Percentiles rank a stretch among this genome's conserved stretches.
These are phyloP conservation scores for Spatula clypeata DNA, from an alignment of 2,797 vertebrate species.

Conservation along the genomic window DNA sequence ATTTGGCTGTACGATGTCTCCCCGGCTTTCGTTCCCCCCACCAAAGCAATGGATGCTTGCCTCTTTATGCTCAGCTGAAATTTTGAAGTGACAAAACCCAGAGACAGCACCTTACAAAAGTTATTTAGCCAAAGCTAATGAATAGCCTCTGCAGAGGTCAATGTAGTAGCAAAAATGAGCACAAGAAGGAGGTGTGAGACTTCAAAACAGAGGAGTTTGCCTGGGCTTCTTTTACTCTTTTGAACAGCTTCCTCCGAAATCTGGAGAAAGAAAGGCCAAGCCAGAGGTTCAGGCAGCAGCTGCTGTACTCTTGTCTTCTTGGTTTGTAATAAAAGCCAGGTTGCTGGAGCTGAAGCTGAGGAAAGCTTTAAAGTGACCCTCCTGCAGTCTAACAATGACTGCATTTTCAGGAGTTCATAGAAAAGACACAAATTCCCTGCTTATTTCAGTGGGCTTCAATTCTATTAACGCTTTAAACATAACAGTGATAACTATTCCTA, in stretches of 20 bases:
- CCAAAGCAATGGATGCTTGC: not conserved
- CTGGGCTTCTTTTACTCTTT: not conserved
- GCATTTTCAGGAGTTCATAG: not conserved
- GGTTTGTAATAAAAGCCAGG: not conserved
- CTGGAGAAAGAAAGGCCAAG: not conserved
- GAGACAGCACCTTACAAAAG: not conserved
- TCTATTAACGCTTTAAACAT: constrained; percentile 23
- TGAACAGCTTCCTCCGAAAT: not conserved
- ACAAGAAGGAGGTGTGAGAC: not conserved
- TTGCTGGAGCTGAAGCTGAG: not conserved
- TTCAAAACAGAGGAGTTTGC: not conserved
- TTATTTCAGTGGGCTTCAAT: not conserved
- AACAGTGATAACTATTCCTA: constrained; percentile 30
- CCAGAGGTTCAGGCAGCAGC: not conserved
- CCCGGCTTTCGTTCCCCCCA: not conserved
- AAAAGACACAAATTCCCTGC: not conserved
- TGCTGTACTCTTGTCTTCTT: not conserved
- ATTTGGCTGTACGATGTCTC: not conserved
- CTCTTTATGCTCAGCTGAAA: not conserved
- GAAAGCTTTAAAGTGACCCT: not conserved
- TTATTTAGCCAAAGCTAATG: not conserved
- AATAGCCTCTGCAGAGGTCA: not conserved
- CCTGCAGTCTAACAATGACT: not conserved
- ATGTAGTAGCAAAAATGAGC: not conserved
- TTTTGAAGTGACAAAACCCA: not conserved